These are phyloP conservation scores for Pharmacophagus antenor DNA, from an alignment of 2,888 invertebrate genomes.

Conservation along the genomic window DNA sequence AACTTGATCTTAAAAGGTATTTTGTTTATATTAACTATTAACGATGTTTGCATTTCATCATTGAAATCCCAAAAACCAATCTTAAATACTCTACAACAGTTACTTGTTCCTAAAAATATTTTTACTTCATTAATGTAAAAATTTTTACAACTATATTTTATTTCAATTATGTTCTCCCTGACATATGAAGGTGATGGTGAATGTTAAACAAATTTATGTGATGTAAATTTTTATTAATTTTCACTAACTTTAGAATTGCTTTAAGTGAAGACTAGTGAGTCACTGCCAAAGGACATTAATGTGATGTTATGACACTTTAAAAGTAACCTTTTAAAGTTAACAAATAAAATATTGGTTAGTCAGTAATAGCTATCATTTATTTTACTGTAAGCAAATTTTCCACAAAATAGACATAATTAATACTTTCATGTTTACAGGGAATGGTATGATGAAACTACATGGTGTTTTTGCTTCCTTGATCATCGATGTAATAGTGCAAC, in stretches of 20 bases:
- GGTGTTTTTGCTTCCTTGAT: slow-evolving; percentile 95
- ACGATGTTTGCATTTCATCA: neutral
- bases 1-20: slow-evolving; percentile 90
- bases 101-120: no score
- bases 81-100: neutral
- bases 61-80: neutral
- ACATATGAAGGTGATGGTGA: no score
- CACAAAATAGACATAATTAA: neutral
- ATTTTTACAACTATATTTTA: no score
- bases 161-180: no score
- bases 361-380: neutral
- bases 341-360: neutral
- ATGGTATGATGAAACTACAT: slow-evolving; percentile 89
- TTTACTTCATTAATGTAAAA: no score
- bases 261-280: no score
- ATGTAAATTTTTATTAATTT: no score
- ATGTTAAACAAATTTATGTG: no score
- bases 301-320: no score
- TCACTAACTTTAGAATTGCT: no score
- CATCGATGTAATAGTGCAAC: slow-evolving; percentile 88
- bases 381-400: neutral
- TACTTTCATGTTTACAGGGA: slow-evolving; percentile 78
- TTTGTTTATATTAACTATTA: slow-evolving; percentile 8
- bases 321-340: no score
- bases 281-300: no score